Evolutionary conservation across 2,797 vertebrate genomes (phyloP).

Genomic region (Pelodytes ibericus): DNA sequence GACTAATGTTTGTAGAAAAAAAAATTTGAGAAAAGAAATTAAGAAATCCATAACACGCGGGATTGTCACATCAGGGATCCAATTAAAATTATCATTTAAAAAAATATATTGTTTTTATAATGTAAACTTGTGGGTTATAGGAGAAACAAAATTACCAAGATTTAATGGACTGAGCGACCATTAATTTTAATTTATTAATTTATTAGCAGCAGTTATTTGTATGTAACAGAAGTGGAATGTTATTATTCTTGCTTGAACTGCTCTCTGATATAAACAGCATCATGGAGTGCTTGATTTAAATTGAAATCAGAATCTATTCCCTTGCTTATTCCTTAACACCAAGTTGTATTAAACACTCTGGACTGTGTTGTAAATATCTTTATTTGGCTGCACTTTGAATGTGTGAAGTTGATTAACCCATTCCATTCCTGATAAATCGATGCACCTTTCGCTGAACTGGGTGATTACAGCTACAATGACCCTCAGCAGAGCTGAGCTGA

Average conservation of each 20-base stretch:
- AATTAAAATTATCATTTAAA: slow-evolving; percentile 70
- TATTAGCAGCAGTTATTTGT: slow-evolving; percentile 68
- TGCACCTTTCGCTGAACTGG: no score
- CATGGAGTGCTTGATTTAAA: slow-evolving; percentile 62
- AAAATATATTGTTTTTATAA: slow-evolving; percentile 76
- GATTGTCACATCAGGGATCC: slow-evolving; percentile 69
- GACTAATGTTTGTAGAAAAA: slow-evolving; percentile 63
- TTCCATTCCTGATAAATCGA: no score
- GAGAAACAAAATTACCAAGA: slow-evolving; percentile 73
- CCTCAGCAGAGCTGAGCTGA: no score
- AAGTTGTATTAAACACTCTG: slow-evolving; percentile 59
- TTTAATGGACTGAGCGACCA: slow-evolving; percentile 73
- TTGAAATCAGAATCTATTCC: slow-evolving; percentile 61
- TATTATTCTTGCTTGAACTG: slow-evolving; percentile 63
- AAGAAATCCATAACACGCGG: slow-evolving; percentile 60
- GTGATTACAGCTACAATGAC: no score
- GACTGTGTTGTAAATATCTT: slow-evolving; percentile 54
- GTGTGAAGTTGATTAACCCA: slow-evolving; percentile 62
- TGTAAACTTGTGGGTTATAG: slow-evolving; percentile 68
- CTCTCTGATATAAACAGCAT: slow-evolving; percentile 63
- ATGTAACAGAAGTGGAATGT: slow-evolving; percentile 56
- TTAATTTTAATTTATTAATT: slow-evolving; percentile 75
- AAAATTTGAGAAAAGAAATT: slow-evolving; percentile 62
- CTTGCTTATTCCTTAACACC: slow-evolving; percentile 44
- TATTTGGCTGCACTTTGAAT: slow-evolving; percentile 53